Evolutionary conservation across 2,888 invertebrate genomes (phyloP), one percentile per base, ranked within the genome.

Genomic region (Dyspetes luteomarginatus): DNA sequence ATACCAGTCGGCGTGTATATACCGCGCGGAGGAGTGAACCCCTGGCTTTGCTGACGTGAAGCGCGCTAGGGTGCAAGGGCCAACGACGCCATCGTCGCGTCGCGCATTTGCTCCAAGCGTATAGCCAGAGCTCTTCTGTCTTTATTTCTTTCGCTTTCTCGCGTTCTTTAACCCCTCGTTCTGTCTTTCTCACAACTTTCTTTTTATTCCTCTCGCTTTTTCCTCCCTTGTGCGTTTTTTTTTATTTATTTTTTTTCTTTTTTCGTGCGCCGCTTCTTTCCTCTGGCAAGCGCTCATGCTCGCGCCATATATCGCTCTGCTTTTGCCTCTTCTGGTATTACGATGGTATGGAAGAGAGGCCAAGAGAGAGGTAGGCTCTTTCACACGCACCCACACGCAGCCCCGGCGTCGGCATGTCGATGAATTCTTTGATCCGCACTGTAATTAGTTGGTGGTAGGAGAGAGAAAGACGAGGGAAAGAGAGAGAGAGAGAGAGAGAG

Each of bases 401-500:
- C 69, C 65, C 80, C 65, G n/a, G 50, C 64, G 79, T 82, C 81
- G 85, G 83, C 82, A 86, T 84, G 88, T 87, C 89, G 89, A 89
- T 89, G 89, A 89, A 91, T 91, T 91, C 91, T 91, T 91, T 91
- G 91, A 91, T 91, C 91, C 89, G 82, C 87, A 88, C 88, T 89
- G 91, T 90, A 91, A 91, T 91, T 91, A 91, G 90, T 91, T 90
- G 90, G 89, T 88, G 89, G 88, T 85, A 87, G 86, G 79, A 48
- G 45, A 41, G 24, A 17, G 48, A 48, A 48, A 17, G 48, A 17
- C 17, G 4, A 15, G 17, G 45, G 41, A 7, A 19, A 41, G 41
- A 43, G 41, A 58, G 43, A 28, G 26, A 60, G 48, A 56, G 60
- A 56, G 48, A 4, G 19, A 26, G 28, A 28, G 30, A 56, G 45